Conservation (phyloP, 2,113 vertebrate genomes). For the Tonatia bakeri region DNA sequence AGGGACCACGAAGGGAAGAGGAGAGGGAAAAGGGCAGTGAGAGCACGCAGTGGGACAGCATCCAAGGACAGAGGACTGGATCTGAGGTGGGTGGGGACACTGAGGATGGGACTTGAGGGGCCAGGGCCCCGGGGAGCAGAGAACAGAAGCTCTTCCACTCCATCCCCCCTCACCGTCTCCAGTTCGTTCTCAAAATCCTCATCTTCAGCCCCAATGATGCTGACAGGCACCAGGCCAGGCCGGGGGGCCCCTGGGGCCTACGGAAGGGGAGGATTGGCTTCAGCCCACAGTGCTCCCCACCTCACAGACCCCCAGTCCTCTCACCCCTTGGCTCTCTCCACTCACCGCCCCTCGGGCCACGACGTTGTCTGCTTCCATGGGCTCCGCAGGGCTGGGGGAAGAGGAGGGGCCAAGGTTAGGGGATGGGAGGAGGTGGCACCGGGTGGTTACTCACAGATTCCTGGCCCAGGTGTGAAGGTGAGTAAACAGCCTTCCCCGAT, state of each 20-base stretch:
- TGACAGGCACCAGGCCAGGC: slow-evolving; percentile 69
- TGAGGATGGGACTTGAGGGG: neutral
- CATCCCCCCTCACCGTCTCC: slow-evolving; percentile 81
- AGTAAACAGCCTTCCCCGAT: slow-evolving; percentile 65
- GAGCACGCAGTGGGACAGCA: neutral
- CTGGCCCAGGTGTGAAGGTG: slow-evolving; percentile 76
- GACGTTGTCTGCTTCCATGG: slow-evolving; percentile 59
- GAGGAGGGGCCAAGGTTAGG: slow-evolving; percentile 6
- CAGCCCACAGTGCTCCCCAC: neutral
- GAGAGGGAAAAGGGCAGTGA: neutral
- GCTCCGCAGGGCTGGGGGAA: slow-evolving; percentile 41
- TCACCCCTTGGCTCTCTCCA: neutral
- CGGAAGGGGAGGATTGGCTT: neutral
- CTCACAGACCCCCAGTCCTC: neutral
- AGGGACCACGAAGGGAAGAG: neutral
- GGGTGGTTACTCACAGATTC: slow-evolving; percentile 72
- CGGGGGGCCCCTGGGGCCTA: slow-evolving; percentile 53
- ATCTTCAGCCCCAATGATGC: slow-evolving; percentile 93
- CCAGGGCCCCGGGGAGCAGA: neutral
- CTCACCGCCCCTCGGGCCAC: slow-evolving; percentile 63
- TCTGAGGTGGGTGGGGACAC: neutral
- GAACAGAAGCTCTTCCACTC: neutral
- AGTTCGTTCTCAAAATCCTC: slow-evolving; percentile 94
- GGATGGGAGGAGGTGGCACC: neutral
- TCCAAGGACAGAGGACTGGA: neutral